A percentile compares a stretch with the other conserved stretches of the same genome.
Conservation (phyloP, 2,888 invertebrate species). For the Andrena flavipes region DNA sequence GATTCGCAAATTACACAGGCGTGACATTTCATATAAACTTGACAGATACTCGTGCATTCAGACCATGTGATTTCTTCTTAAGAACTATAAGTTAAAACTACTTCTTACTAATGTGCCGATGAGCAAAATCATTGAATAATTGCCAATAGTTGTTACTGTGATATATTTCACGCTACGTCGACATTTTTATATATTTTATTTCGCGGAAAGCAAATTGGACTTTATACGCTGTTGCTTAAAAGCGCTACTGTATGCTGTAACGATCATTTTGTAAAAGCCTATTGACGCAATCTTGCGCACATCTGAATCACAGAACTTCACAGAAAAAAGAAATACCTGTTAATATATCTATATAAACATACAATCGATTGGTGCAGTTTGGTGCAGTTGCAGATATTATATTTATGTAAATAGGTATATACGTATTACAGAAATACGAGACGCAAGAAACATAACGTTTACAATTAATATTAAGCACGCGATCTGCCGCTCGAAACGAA, state of each 20-base stretch:
- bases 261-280: too few relatives aligned
- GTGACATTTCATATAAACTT: slow-evolving; percentile 70
- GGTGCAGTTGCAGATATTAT: neutral
- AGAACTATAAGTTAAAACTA: slow-evolving; percentile 11
- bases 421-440: too few relatives aligned
- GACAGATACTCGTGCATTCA: slow-evolving; percentile 1
- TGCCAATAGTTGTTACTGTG: slow-evolving; percentile 6
- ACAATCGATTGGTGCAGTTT: too few relatives aligned
- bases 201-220: neutral
- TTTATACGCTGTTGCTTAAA: neutral
- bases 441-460: too few relatives aligned
- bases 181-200: slow-evolving; percentile 14
- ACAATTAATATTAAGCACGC: too few relatives aligned
- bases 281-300: too few relatives aligned
- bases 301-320: neutral
- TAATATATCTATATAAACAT: neutral
- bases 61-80: slow-evolving; percentile 30
- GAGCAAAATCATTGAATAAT: slow-evolving; percentile 26
- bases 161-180: slow-evolving; percentile 16
- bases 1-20: slow-evolving; percentile 64
- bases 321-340: neutral
- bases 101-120: slow-evolving; percentile 3
- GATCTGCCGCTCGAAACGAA: too few relatives aligned
- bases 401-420: neutral
- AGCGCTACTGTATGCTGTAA: neutral